Conservation (phyloP, 2,113 vertebrate genomes). For the Chaetorhynchus papuensis region DNA sequence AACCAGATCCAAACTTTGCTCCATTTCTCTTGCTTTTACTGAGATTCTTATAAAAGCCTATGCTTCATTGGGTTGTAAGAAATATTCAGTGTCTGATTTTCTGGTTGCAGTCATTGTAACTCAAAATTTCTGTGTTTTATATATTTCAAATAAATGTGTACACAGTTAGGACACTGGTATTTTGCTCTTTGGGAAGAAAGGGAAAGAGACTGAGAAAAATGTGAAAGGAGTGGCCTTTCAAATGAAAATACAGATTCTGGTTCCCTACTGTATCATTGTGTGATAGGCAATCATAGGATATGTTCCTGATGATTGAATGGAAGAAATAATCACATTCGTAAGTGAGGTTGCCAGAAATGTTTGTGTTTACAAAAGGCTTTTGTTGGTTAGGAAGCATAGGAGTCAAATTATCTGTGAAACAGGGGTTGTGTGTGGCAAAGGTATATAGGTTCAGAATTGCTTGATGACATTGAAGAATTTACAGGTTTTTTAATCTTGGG, state of each 20-base stretch:
- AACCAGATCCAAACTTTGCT: not conserved
- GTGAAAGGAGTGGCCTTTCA: not conserved
- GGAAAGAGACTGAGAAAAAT: not conserved
- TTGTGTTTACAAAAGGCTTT: not conserved
- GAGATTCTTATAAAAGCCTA: not conserved
- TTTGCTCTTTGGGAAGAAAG: not conserved
- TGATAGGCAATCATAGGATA: not conserved
- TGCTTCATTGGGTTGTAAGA: not conserved
- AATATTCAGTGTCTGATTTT: not conserved
- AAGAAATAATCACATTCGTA: not conserved
- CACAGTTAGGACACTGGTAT: not conserved
- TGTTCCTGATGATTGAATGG: not conserved
- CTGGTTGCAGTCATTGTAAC: not conserved
- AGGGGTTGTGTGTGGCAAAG: not conserved
- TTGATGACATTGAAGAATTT: not conserved
- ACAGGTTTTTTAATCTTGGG: not conserved
- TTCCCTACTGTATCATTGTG: not conserved
- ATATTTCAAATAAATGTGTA: not conserved
- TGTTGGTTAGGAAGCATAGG: not conserved
- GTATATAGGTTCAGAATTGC: not conserved
- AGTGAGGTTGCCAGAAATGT: not conserved
- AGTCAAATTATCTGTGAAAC: not conserved
- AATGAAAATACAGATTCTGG: not conserved
- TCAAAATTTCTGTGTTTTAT: not conserved
- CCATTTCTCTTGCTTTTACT: not conserved